Evolutionary conservation across 2,113 vertebrate species (phyloP), one percentile per base, ranked within the genome.

Genomic region (Sander vitreus): DNA sequence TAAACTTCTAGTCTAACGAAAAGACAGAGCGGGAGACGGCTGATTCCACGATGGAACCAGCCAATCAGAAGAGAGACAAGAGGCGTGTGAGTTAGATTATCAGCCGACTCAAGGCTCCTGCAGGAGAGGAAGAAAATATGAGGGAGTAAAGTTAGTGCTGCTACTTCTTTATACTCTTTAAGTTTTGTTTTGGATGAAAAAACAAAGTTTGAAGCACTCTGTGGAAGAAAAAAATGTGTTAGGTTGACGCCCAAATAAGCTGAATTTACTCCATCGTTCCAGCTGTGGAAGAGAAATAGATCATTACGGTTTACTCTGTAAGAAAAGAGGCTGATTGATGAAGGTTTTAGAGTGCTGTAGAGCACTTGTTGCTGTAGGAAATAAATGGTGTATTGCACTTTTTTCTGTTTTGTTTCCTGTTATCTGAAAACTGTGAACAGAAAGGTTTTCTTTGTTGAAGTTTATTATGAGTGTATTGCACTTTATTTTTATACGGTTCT

Each of bases 1-100:
- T 88, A 90, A 62, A 33, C 63, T 0, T 80, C 84, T 65, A 76
- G 15, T 67, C 76, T 69, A 83, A 45, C 21, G 39, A 72, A 16
- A 39, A 72, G 63, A 58, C 5, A 47, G 19, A 69, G 65, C 0
- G 15, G 3, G 68, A 45, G n/a, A 50, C 36, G 51, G 16, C 16
- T 6, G 21, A 21, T 30, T 39, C 60, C 60, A 39, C 57, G 0
- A 14, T 33, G 27, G 27, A 36, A 23, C 5, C 53, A 3, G 50
- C 73, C 67, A 58, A 64, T 73, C 80, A 57, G 33, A 65, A 33
- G n/a, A 39, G 1, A 53, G 16, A 39, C 6, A 12, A 18, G 10
- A 15, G 14, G 27, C 4, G 55, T 0, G 12, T 30, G 51, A 33
- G 47, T 21, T 47, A 11, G 2, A 18, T 30, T 1, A 27, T 25